phyloP scores from a whole-genome alignment of 2,888 invertebrate species.

The Exephanes ischioxanthus region DNA sequence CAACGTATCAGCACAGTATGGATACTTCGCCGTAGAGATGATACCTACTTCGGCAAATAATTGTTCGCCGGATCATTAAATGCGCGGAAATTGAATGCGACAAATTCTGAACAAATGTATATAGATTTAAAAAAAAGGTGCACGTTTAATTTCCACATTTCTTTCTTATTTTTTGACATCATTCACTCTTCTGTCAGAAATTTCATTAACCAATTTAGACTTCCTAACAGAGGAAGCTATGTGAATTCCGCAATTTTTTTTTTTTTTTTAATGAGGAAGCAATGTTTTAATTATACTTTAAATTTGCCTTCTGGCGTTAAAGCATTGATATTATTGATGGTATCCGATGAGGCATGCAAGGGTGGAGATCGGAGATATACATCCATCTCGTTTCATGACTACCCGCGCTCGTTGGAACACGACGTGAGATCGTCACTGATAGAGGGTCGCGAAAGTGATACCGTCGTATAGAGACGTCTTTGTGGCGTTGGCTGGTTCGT shows the following conservation, averaged over 20 bases:
- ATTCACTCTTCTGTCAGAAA: not conserved
- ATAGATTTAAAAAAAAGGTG: not conserved
- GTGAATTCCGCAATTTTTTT: too few species aligned
- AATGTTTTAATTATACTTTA: too few species aligned
- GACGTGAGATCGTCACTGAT: slow-evolving; percentile 13
- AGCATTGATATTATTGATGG: not conserved
- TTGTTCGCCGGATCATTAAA: slow-evolving; percentile 9
- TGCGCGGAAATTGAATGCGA: not conserved
- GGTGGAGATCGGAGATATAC: not conserved
- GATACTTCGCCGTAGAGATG: slow-evolving; percentile 6
- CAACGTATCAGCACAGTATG: slow-evolving; percentile 2
- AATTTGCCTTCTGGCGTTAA: too few species aligned
- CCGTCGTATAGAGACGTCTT: slow-evolving; percentile 18
- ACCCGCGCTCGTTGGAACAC: not conserved
- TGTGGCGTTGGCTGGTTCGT: not conserved
- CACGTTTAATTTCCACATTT: not conserved
- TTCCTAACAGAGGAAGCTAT: not conserved
- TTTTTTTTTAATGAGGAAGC: too few species aligned
- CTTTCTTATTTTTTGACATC: not conserved
- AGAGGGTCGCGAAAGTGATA: slow-evolving; percentile 23
- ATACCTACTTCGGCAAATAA: slow-evolving; percentile 15
- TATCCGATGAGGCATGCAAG: not conserved
- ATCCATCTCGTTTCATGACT: slow-evolving; percentile 8
- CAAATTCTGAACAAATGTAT: not conserved
- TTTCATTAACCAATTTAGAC: not conserved